Evolutionary conservation across 1,140 invertebrate genomes (phyloP).

Genomic region (Olivierus martensii): DNA sequence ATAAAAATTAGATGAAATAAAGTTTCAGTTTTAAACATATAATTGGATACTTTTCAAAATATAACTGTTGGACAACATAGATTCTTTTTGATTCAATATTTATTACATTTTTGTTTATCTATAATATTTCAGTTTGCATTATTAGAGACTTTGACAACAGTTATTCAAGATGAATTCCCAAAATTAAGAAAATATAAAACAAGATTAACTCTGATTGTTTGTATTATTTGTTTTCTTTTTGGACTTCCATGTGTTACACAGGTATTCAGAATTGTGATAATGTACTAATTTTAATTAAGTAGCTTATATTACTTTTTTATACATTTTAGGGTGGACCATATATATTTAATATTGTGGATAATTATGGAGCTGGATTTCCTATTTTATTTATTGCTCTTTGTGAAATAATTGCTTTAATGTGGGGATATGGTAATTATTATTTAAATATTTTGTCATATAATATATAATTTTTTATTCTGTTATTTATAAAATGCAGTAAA

Average conservation of each 20-base stretch:
- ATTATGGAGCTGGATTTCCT: conserved; percentile 24
- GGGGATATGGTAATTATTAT: conserved; percentile 29
- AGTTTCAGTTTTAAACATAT: too few relatives aligned
- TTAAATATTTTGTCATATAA: too few relatives aligned
- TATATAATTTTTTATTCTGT: too few relatives aligned
- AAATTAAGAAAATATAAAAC: conserved; percentile 52
- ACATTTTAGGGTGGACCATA: conserved; percentile 25
- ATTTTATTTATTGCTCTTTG: conserved; percentile 24
- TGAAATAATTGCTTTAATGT: conserved; percentile 30
- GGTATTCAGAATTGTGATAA: conserved; percentile 1
- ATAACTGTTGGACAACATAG: too few relatives aligned
- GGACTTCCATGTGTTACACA: conserved; percentile 37
- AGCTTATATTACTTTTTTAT: too few relatives aligned
- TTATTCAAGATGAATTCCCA: conserved; percentile 58
- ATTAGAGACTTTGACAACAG: conserved; percentile 65
- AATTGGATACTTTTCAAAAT: too few relatives aligned
- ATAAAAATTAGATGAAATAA: too few relatives aligned
- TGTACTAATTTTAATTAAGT: too few relatives aligned
- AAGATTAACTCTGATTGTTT: conserved; percentile 49
- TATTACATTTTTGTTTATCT: too few relatives aligned
- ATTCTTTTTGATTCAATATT: too few relatives aligned
- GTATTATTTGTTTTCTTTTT: conserved; percentile 52
- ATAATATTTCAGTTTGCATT: conserved; percentile 51
- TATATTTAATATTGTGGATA: conserved; percentile 28
- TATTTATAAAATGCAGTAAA: too few relatives aligned